Evolutionary conservation across 2,113 vertebrate genomes (phyloP).

Genomic region (Microcebus ravelobensis): DNA sequence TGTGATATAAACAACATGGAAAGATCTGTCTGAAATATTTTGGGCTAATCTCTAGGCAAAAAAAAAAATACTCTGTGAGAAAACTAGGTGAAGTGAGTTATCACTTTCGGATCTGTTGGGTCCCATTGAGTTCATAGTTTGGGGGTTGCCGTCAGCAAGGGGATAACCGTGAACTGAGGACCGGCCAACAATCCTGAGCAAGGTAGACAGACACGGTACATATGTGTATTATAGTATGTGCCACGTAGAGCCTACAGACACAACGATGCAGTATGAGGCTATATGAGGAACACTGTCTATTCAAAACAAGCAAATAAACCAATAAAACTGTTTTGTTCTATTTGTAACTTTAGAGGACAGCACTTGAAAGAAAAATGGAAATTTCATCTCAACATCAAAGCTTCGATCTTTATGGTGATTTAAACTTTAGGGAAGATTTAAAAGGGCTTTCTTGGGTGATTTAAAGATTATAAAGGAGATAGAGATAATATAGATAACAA

Average conservation of each 20-base stretch:
- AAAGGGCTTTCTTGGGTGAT: neutral
- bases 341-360: neutral
- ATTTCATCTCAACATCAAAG: neutral
- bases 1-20: fast-evolving
- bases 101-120: no score
- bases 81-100: neutral
- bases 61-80: neutral
- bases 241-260: neutral
- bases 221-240: neutral
- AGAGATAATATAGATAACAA: neutral
- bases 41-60: no score
- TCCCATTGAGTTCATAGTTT: neutral
- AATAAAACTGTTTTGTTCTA: neutral
- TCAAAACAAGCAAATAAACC: neutral
- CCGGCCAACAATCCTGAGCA: fast-evolving
- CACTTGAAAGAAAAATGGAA: neutral
- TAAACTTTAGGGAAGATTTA: neutral
- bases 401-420: neutral
- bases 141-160: neutral
- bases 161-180: fast-evolving
- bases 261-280: neutral
- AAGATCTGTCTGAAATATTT: neutral
- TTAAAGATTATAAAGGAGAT: neutral
- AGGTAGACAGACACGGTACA: neutral
- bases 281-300: neutral